phyloP scores from a whole-genome alignment of 2,888 invertebrate genomes.

The Himalopsyche kuldschensis region DNA sequence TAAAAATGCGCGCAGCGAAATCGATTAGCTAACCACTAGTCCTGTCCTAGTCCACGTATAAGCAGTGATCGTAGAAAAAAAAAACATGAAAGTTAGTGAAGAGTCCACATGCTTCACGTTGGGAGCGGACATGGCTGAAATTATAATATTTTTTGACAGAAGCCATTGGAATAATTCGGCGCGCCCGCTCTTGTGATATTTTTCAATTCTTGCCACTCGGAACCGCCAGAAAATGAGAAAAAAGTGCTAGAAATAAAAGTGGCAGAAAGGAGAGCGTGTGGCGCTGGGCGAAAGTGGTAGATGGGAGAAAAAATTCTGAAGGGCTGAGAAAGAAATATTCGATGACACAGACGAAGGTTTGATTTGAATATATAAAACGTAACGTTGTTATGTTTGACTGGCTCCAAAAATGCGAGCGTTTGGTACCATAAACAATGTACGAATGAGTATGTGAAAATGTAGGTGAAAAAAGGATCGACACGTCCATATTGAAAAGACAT shows the following conservation, averaged over 20 bases:
- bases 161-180: not conserved
- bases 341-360: slow-evolving; percentile 1
- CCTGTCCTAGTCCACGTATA: no score
- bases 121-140: no score
- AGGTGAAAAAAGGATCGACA: not conserved
- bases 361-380: not conserved
- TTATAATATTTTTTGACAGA: not conserved
- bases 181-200: not conserved
- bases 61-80: no score
- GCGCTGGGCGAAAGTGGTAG: not conserved
- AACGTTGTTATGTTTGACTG: not conserved
- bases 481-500: not conserved
- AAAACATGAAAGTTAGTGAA: no score
- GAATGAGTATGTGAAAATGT: not conserved
- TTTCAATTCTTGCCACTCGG: not conserved
- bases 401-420: not conserved
- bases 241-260: not conserved
- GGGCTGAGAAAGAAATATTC: not conserved
- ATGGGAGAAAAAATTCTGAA: not conserved
- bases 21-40: no score
- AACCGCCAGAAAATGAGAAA: not conserved
- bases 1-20: no score
- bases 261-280: not conserved
- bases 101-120: no score
- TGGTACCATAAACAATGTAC: not conserved